Evolutionary conservation across 1,140 invertebrate species (phyloP), one percentile per base, ranked within the genome.

Genomic region (Chrysopa pallens): DNA sequence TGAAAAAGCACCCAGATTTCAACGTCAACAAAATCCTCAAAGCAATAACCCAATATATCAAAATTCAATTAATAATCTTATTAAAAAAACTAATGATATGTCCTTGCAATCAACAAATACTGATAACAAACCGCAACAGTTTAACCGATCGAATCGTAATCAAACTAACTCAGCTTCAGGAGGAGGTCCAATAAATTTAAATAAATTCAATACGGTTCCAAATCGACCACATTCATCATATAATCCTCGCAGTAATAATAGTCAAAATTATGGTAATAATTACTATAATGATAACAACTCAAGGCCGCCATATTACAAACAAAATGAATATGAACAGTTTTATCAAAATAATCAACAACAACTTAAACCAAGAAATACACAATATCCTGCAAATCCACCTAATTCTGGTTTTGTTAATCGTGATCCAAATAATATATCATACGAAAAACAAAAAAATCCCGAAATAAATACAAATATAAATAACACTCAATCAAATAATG

Each of bases 1-100:
- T 43, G 50, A 48, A 3, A 63, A 57, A 45, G 60, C 62, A n/a
- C 62, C 63, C 6, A 48, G 62, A 42, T 65, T 65, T 42, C 63
- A 65, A 48, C 51, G 54, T 42, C 55, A 57, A 47, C 59, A 58
- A 33, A 53, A 56, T 23, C 17, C 17, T 23, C 17, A 23, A 23
- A 23, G 17, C 17, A 23, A 23, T 23, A 23, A 23, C 17, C 17
- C 2, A 23, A 23, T 5, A 5, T 23, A 23, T 23, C 17, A 2
- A 23, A 23, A 23, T 23, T 23, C 17, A 23, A 23, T 23, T 23
- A 23, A 23, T 5, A 23, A 23, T 23, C 17, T 23, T 23, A 23
- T 23, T 23, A 23, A 23, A 5, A 23, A 23, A 23, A 23, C 17
- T 23, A 23, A 23, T 23, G 17, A 23, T 23, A 23, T 23, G 17